Base-by-base conservation (phyloP, 2,797 vertebrate species). In the Petrocephalus schoutedeni region DNA sequence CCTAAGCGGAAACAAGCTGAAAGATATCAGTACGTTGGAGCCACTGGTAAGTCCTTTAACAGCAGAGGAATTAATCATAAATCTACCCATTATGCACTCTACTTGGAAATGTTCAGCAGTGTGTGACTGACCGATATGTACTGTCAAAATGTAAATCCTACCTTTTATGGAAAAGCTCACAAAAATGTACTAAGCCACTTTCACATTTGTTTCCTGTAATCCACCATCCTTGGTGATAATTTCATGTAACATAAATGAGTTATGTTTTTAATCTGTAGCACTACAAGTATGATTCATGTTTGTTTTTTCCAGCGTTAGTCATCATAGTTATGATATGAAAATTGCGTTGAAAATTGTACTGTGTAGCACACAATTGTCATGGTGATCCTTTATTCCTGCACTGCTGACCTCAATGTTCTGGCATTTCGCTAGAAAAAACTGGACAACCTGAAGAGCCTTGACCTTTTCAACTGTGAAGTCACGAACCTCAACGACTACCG, bases 401-500 rank as follows among this genome's bases (percentile, higher is more conserved):
- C 36, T 64, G 59, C n/a, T 28, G 61, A 9, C n/a, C 12, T 59
- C 49, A n/a, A 23, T 84, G 23, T 41, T 88, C 82, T 64, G 16
- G 12, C 21, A 7, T 1, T 90, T 71, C 91, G 87, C 89, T 94
- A 98, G 97, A 98, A 98, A 98, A 97, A 98, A 92, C 94, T 98
- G 92, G 96, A 96, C 86, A 96, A 95, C 93, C 94, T 98, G 93
- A 98, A 97, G 94, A 98, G 97, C 93, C 94, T 98, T 93, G 97
- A 98, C 93, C 94, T 98, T 90, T 98, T 98, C 93, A 98, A 98
- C 95, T 98, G 97, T 94, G 97, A 98, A 95, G 97, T 98, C 90
- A 98, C 97, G 88, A 97, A 97, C 92, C 93, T 98, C 88, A 97
- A 97, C 1, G 97, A 98, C 93, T 98, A 98, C 93, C 96, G 97